Evolutionary conservation across 2,888 invertebrate species (phyloP), one percentile per base, ranked within the genome.

Genomic region (Yponomeuta plumbellus): DNA sequence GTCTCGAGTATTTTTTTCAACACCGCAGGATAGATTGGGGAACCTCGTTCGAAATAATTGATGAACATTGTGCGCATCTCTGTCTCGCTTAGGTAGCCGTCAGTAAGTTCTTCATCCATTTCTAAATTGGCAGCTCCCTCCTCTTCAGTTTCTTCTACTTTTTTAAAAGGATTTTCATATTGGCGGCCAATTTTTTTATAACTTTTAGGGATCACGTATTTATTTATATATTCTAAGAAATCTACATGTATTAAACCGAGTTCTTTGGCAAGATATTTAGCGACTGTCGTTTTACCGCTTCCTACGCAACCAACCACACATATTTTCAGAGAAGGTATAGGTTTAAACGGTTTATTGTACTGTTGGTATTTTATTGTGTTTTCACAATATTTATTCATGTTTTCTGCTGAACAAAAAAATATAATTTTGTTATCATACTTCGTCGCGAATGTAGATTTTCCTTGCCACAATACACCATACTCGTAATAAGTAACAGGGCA

Each of bases 401-500:
- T 91, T 66, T 86, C 80, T 75, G 92, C 86, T 61, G 86, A 92
- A 26, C 89, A 85, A 71, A 93, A 88, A 63, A 89, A 84, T 77
- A 94, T 92, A 1, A 92, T 70, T 80, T 91, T 92, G 68, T 93
- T 90, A 70, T 91, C 81, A 72, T 91, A 92, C 72, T 89, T 88
- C 0, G 88, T 83, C 22, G 86, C 77, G 72, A 88, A 92, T 67
- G 93, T 89, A 61, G 90, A 80, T 76, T 92, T 93, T n/a, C 94
- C 94, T 79, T 88, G 91, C 92, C 94, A 93, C 22, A 94, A 75
- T 11, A 93, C 83, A 59, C 88, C 84, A 71, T 92, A 76, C 58
- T 92, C 83, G 67, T 82, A 80, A 73, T 90, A 92, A n/a, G 93
- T 84, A 44, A 94, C 88, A 0, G 95, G 94, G 74, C 95, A 95